These are phyloP conservation scores for Hirudinaria manillensis DNA, from an alignment of 2,888 invertebrate species.

Conservation along the genomic window DNA sequence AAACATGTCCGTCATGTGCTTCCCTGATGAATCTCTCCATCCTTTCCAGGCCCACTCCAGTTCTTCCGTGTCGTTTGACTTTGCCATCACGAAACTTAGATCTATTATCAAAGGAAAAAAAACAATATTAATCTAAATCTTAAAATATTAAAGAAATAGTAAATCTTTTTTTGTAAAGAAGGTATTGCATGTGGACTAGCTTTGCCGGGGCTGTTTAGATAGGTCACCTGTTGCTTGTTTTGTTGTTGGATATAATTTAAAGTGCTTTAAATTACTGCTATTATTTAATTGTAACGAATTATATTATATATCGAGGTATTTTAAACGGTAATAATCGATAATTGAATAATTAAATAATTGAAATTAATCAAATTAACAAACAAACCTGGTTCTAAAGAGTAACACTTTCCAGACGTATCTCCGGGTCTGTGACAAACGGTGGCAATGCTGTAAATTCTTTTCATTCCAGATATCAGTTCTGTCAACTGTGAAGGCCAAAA, in stretches of 20 bases:
- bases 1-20: constrained; percentile 68
- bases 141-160: too few species aligned
- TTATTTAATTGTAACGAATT: too few species aligned
- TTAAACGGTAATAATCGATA: too few species aligned
- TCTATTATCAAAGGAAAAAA: too few species aligned
- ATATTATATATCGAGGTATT: too few species aligned
- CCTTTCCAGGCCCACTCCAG: constrained; percentile 72
- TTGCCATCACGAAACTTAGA: constrained; percentile 44
- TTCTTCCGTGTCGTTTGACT: constrained; percentile 63
- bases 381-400: constrained; percentile 33
- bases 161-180: too few species aligned
- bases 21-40: constrained; percentile 74
- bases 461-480: constrained; percentile 58
- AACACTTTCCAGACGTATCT: constrained; percentile 26
- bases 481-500: constrained; percentile 47
- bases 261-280: not conserved
- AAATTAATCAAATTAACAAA: too few species aligned
- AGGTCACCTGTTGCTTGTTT: too few species aligned
- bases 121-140: too few species aligned
- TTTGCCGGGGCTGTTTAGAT: too few species aligned
- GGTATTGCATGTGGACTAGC: too few species aligned
- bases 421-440: constrained; percentile 56
- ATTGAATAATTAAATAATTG: too few species aligned
- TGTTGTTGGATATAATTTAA: not conserved
- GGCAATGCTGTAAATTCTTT: constrained; percentile 61